Evolutionary conservation across 2,797 vertebrate genomes (phyloP), one percentile per base, ranked within the genome.

Genomic region (Rhadinocentrus ornatus): DNA sequence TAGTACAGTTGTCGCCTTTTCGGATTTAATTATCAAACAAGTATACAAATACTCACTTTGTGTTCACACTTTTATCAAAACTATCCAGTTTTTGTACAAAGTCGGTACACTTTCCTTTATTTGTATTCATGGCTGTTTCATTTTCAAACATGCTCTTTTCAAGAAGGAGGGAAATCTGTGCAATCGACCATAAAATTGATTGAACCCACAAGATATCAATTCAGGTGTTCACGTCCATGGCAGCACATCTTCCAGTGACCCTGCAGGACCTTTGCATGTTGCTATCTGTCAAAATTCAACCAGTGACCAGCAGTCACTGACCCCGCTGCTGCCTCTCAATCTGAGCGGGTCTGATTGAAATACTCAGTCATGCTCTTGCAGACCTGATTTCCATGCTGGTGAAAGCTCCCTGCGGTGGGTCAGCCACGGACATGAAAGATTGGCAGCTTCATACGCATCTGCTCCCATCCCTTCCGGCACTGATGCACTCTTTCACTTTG

Each of bases 341-440:
- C 61, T 65, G 81, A 86, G 57, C 52, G 4, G 27, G 73, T 89
- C 83, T 82, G 87, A 90, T 90, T 89, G 91, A 91, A 90, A 87
- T 78, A 69, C 87, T 88, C 86, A 82, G 74, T 90, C 84, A 81
- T 80, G 80, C 85, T 60, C 81, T 84, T 54, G 20, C 56, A 46
- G 67, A 52, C 71, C 82, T 71, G 64, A 90, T 90, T 91, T 89
- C 88, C 86, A 81, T 88, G 87, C 71, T 37, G 66, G 71, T 83
- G 75, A 81, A 82, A 62, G 71, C 78, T 73, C 93, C 96, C 96
- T 84, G 92, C 95, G 96, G 96, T 91, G 94, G 93, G 88, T 93
- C 91, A 89, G 88, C 78, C 92, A 69, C 54, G 1, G 78, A 74
- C 94, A 88, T 77, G 81, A 88, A 88, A 90, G 87, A 92, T 75